Evolutionary conservation across 2,888 invertebrate species (phyloP), one percentile per base, ranked within the genome.

Genomic region (Leptinotarsa tumamoca): DNA sequence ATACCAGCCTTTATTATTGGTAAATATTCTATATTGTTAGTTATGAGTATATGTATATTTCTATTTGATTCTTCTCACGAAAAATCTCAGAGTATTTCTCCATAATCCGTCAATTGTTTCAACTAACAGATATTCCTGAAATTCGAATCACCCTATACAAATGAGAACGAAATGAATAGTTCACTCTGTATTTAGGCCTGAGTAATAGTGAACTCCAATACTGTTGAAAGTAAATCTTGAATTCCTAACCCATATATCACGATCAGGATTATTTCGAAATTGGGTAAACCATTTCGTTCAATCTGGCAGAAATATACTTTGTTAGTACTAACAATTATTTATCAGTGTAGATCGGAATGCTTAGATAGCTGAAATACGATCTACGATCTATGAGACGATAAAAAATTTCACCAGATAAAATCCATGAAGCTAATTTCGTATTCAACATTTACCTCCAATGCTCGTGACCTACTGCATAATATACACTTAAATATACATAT

Each of bases 401-500:
- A 77, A 79, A 79, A 79, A 80, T 78, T 68, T 58, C 68, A 73
- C 74, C 79, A 81, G 81, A 81, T 81, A 81, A 81, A 82, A 81
- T 80, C 78, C 80, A 67, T 63, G 72, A 72, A 78, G 71, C 81
- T 81, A 81, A 83, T 82, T 83, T 80, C 75, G 75, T 82, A 81
- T 83, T 81, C 83, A 78, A 74, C 80, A 78, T 81, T 81, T 78
- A 80, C 82, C 78, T 80, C 79, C 80, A 82, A 82, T 82, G 79
- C 79, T 82, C 74, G 82, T 81, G 82, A 79, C 80, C 82, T 84
- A 81, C 83, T 84, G 84, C 83, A 84, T 84, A 84, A 84, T 83
- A 81, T 82, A 79, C 78, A 78, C 82, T 84, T 84, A 83, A 84
- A 84, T 84, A 85, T 84, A 85, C 84, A 85, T 83, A 85, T 85